Conservation (phyloP, 2,888 invertebrate species). For the Coremacera marginata region DNA sequence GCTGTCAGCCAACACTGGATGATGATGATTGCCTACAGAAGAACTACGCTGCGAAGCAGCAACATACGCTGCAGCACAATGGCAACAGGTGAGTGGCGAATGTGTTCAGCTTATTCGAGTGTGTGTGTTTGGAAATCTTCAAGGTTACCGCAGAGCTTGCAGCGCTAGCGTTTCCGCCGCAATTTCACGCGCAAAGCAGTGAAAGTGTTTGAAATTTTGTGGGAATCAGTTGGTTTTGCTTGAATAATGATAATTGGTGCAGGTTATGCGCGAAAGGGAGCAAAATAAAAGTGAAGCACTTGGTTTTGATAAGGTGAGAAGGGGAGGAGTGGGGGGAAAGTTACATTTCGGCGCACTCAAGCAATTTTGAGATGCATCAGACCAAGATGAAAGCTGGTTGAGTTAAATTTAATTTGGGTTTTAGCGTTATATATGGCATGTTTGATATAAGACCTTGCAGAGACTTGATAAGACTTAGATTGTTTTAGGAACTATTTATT, state of each 20-base stretch:
- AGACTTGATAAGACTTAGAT: too few species aligned
- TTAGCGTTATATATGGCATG: too few species aligned
- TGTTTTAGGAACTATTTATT: too few species aligned
- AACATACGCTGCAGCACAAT: constrained; percentile 23
- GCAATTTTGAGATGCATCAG: too few species aligned
- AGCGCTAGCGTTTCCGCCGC: constrained; percentile 45
- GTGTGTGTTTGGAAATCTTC: constrained; percentile 19
- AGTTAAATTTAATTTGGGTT: too few species aligned
- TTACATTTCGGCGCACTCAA: not conserved
- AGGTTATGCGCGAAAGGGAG: not conserved
- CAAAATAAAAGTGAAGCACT: not conserved
- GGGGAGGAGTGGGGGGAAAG: not conserved
- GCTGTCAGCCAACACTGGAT: constrained; percentile 53
- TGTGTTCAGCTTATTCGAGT: not conserved
- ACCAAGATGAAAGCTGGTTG: too few species aligned
- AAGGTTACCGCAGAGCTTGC: constrained; percentile 37
- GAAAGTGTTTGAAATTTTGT: constrained; percentile 51
- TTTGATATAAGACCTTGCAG: too few species aligned
- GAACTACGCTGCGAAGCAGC: constrained; percentile 8
- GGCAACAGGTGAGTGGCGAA: constrained; percentile 59
- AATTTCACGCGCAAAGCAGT: constrained; percentile 45
- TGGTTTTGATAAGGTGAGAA: not conserved
- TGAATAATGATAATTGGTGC: not conserved
- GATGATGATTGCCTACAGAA: constrained; percentile 58
- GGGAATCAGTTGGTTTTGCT: constrained; percentile 11